phyloP scores from a whole-genome alignment of 2,888 invertebrate genomes.

The Parapristionchus giblindavisi region DNA sequence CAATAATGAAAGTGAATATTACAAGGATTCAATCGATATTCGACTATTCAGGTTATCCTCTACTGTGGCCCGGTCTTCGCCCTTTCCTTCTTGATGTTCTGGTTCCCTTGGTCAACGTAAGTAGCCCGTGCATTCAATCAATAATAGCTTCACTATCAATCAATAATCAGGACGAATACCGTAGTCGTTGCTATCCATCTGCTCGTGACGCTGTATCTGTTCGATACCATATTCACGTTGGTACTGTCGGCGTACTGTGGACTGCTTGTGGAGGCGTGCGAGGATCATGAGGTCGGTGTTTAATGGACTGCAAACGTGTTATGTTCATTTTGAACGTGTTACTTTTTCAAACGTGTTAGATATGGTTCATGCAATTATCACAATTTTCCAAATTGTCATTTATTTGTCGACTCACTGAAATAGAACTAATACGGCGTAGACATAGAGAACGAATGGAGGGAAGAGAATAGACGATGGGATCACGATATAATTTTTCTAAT shows the following conservation, averaged over 20 bases:
- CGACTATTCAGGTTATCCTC: slow-evolving; percentile 68
- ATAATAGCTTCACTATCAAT: background rate
- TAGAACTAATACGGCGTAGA: too few relatives aligned
- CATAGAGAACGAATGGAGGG: too few relatives aligned
- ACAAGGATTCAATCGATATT: too few relatives aligned
- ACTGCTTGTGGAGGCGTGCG: slow-evolving; percentile 70
- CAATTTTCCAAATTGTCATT: too few relatives aligned
- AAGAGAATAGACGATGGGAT: too few relatives aligned
- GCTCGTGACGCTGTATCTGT: slow-evolving; percentile 70
- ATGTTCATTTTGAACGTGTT: too few relatives aligned
- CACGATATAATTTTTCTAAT: background rate
- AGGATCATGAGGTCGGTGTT: slow-evolving; percentile 45
- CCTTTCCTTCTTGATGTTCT: slow-evolving; percentile 70
- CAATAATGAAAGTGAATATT: too few relatives aligned
- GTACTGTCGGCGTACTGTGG: slow-evolving; percentile 70
- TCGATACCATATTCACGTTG: slow-evolving; percentile 71
- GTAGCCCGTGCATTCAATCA: slow-evolving; percentile 40
- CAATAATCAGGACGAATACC: slow-evolving; percentile 33
- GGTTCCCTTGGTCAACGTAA: slow-evolving; percentile 70
- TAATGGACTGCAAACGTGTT: too few relatives aligned
- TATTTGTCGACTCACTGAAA: too few relatives aligned
- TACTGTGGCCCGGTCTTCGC: slow-evolving; percentile 71
- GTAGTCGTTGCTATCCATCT: slow-evolving; percentile 70
- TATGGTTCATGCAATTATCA: too few relatives aligned
- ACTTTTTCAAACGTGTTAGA: too few relatives aligned